These are phyloP conservation scores for Limnephilus lunatus DNA, from an alignment of 2,888 invertebrate genomes.

Conservation along the genomic window DNA sequence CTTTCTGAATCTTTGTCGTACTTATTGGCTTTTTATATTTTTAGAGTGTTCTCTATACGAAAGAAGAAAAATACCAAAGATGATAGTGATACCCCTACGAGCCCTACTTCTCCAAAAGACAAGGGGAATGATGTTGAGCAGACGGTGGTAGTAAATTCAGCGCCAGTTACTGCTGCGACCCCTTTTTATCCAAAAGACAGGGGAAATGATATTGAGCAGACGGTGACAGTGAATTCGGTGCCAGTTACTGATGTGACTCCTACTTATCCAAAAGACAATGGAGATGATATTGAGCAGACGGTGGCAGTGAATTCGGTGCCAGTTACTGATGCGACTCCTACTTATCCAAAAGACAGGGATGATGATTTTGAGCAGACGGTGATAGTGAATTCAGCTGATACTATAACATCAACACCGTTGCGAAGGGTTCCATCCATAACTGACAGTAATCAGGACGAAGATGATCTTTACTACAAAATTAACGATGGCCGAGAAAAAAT, in stretches of 20 bases:
- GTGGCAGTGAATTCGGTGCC: not conserved
- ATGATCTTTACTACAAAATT: not conserved
- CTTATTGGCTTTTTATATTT: not conserved
- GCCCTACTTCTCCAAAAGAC: not conserved
- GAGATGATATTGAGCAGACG: not conserved
- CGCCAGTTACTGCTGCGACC: not conserved
- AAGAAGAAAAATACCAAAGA: not conserved
- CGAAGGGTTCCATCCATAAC: not conserved
- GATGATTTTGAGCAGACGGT: not conserved
- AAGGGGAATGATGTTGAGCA: not conserved
- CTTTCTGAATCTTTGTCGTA: not conserved
- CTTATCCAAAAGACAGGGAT: not conserved
- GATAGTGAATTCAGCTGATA: not conserved
- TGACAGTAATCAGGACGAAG: not conserved
- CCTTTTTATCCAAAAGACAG: not conserved
- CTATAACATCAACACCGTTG: not conserved
- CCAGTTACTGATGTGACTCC: not conserved
- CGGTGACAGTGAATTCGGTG: not conserved
- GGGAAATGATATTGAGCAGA: not conserved
- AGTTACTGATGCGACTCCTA: not conserved
- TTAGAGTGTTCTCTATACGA: not conserved
- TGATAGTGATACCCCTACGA: not conserved
- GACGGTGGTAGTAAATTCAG: not conserved
- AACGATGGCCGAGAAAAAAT: not conserved
- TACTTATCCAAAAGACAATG: not conserved